These are phyloP conservation scores for Choristoneura fumiferana DNA, from an alignment of 1,140 invertebrate genomes.

Conservation along the genomic window DNA sequence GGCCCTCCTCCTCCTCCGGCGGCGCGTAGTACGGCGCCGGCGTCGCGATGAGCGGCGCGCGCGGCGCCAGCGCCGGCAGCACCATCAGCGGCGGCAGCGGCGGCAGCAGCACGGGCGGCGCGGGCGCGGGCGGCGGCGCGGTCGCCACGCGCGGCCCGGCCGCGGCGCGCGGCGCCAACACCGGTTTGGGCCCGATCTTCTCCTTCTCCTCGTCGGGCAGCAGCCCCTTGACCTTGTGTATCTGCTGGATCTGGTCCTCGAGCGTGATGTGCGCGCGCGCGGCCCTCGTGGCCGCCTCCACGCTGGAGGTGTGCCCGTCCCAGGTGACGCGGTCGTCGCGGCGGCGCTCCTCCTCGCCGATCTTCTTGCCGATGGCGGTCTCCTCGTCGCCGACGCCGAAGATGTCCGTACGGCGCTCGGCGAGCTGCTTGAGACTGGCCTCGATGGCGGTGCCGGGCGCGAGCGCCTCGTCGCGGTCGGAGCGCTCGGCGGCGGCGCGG, in stretches of 20 bases:
- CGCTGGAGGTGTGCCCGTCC: constrained; percentile 98
- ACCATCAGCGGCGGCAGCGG: constrained; percentile 57
- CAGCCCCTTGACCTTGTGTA: constrained; percentile 96
- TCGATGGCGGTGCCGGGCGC: constrained; percentile 89
- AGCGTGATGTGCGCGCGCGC: constrained; percentile 97
- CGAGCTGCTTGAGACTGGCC: constrained; percentile 96
- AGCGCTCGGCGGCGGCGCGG: constrained; percentile 70
- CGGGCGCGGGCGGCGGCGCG: constrained; percentile 77
- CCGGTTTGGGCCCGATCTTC: constrained; percentile 91
- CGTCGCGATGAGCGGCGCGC: constrained; percentile 56
- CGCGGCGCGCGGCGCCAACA: constrained; percentile 41
- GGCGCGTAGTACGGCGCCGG: constrained; percentile 70
- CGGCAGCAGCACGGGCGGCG: constrained; percentile 67
- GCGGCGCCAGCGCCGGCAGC: constrained; percentile 26
- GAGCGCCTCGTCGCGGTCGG: constrained; percentile 70
- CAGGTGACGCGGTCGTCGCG: constrained; percentile 96
- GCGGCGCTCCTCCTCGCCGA: constrained; percentile 95
- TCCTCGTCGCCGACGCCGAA: constrained; percentile 99
- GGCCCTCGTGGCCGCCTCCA: constrained; percentile 93
- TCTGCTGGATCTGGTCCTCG: constrained; percentile 98
- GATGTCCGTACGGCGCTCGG: constrained; percentile 99
- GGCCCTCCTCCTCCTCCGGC: constrained; percentile 87
- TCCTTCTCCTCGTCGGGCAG: constrained; percentile 97
- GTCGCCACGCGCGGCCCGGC: constrained; percentile 31
- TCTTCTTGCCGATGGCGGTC: constrained; percentile 99